Evolutionary conservation across 2,888 invertebrate species (phyloP).

Genomic region (Dioctria rufipes): DNA sequence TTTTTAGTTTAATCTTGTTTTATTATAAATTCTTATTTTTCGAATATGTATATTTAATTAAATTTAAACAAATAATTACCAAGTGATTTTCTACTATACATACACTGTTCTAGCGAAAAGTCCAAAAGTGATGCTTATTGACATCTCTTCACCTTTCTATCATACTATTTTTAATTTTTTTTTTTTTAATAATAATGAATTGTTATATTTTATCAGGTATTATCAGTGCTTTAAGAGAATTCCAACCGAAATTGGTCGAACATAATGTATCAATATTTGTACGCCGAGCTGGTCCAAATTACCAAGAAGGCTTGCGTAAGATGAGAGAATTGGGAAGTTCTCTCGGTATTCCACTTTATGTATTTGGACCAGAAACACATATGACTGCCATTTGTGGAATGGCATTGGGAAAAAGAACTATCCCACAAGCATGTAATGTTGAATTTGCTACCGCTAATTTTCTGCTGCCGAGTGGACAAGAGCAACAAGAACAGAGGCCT

Average conservation of each 20-base stretch:
- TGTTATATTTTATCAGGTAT: constrained; percentile 73
- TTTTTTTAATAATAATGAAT: too few relatives aligned
- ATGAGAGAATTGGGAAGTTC: constrained; percentile 92
- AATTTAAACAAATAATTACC: too few relatives aligned
- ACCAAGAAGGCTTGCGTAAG: constrained; percentile 95
- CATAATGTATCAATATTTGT: constrained; percentile 96
- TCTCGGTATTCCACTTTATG: constrained; percentile 92
- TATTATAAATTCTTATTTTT: too few relatives aligned
- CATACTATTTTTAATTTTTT: background rate
- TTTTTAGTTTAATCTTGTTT: too few relatives aligned
- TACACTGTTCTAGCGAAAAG: too few relatives aligned
- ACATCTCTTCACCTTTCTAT: too few relatives aligned
- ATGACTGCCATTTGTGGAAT: constrained; percentile 99
- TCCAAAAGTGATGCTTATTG: too few relatives aligned
- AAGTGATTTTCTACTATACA: too few relatives aligned
- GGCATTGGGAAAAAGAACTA: constrained; percentile 91
- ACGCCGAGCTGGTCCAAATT: constrained; percentile 97
- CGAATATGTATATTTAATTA: too few relatives aligned
- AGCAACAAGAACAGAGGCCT: constrained; percentile 69
- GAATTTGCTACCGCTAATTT: constrained; percentile 92
- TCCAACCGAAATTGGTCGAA: constrained; percentile 89
- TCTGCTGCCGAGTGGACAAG: constrained; percentile 83
- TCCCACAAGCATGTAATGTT: constrained; percentile 79
- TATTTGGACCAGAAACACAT: constrained; percentile 98
- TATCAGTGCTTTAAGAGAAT: constrained; percentile 94